Conservation (phyloP, 2,113 vertebrate genomes). For the Ammodytes marinus region DNA sequence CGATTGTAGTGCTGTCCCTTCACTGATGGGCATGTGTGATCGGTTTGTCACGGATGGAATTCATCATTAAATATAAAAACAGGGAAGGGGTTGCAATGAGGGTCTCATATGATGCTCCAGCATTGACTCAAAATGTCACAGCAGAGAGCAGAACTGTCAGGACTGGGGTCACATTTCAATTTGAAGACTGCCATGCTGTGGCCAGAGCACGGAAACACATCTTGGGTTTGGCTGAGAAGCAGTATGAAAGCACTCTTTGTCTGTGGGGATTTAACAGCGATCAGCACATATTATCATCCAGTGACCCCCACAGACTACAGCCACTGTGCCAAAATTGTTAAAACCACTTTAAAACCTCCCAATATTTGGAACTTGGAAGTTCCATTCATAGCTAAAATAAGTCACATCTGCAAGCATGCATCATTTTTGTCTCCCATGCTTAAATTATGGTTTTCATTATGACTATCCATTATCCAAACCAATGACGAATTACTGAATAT, state of each 20-base stretch:
- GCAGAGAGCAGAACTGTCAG: slow-evolving; percentile 54
- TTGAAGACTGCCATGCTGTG: slow-evolving; percentile 74
- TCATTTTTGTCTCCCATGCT: slow-evolving; percentile 26
- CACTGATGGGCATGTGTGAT: slow-evolving; percentile 60
- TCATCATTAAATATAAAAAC: slow-evolving; percentile 67
- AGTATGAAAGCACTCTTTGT: slow-evolving; percentile 34
- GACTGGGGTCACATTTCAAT: slow-evolving; percentile 56
- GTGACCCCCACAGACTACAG: slow-evolving; percentile 7
- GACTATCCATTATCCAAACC: slow-evolving; percentile 27
- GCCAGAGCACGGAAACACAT: slow-evolving; percentile 61
- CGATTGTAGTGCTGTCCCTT: slow-evolving; percentile 42
- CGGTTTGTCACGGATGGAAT: slow-evolving; percentile 56
- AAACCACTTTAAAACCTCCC: slow-evolving; percentile 42
- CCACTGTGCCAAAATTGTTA: slow-evolving; percentile 28
- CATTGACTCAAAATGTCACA: slow-evolving; percentile 63
- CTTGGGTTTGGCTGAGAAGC: slow-evolving; percentile 17
- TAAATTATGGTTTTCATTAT: slow-evolving; percentile 32
- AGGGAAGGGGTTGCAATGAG: slow-evolving; percentile 18
- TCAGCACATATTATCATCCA: slow-evolving; percentile 29
- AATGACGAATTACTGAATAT: neutral
- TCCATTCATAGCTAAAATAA: slow-evolving; percentile 12
- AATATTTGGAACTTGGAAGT: slow-evolving; percentile 4
- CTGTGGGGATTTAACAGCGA: slow-evolving; percentile 33
- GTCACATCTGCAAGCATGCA: slow-evolving; percentile 18
- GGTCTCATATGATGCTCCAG: slow-evolving; percentile 39